Percentiles rank a stretch among this genome's conserved stretches.
These are phyloP conservation scores for Patiria pectinifera DNA, from an alignment of 53 echinoderm and acorn worm species.

Conservation along the genomic window DNA sequence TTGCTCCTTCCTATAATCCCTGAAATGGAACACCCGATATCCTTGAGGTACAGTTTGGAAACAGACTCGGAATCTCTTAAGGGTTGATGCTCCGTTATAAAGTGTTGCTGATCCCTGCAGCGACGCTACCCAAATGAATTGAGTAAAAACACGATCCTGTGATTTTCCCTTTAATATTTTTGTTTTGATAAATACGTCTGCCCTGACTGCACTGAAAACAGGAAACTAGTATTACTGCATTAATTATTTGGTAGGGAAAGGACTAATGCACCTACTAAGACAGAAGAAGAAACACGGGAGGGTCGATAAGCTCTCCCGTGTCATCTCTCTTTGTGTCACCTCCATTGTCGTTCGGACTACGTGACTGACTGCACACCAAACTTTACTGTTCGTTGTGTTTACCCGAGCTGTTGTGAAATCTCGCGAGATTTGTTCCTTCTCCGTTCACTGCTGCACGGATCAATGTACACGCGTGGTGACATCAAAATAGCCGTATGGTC, in stretches of 20 bases:
- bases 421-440: too few species aligned
- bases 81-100: neutral
- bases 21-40: neutral
- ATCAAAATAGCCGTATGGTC: too few species aligned
- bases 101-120: neutral
- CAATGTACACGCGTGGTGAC: too few species aligned
- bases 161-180: neutral
- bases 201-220: neutral
- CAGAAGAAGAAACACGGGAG: neutral
- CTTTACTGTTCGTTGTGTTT: too few species aligned
- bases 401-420: too few species aligned
- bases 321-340: neutral
- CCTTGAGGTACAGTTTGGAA: neutral
- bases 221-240: neutral
- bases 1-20: neutral
- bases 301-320: neutral
- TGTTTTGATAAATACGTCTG: neutral
- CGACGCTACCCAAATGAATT: neutral
- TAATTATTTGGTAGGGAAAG: neutral
- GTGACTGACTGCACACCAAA: neutral
- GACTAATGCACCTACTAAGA: neutral
- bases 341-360: neutral
- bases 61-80: neutral
- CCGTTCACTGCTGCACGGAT: too few species aligned
- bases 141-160: neutral